Base-by-base conservation (phyloP, 2,113 vertebrate genomes). In the Cranoglanis bouderius region DNA sequence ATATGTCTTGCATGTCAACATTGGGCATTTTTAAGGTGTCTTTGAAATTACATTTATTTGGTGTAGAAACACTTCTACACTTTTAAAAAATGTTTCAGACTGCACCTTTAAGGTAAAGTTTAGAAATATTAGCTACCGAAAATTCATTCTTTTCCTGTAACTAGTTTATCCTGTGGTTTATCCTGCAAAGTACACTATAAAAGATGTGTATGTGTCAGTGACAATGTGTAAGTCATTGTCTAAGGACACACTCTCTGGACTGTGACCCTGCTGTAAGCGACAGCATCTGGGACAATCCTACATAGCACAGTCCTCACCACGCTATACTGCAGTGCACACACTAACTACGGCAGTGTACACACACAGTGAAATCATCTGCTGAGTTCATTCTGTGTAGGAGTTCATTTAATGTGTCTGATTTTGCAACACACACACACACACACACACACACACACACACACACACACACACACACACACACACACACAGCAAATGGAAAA, bases 341-440 rank as follows among this genome's bases (percentile, higher is more conserved):
- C 35, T n/a, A 43, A 43, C 85, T 40, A 26, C 59, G 16, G 53
- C 53, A 5, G 32, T 78, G 83, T 63, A 81, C 40, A 74, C 89
- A 83, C 77, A 61, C 12, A 51, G 7, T 67, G 83, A 84, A 67
- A 84, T 84, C 83, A 46, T 84, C 83, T 61, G 40, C 82, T 43
- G 82, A 40, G 57, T 65, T 84, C 57, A 18, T 63, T 65, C 82
- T 65, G 82, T 63, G 55, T 61, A 59, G 55, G 82, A 40, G 82
- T 61, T 84, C 21, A 9, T 84, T 63, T 84, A 84, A 63, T 43
- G 26, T 51, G 83, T 43, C 83, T 84, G 38, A 43, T 49, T 57
- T 74, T 7, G 49, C 49, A 0, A 65, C 32, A 55, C 49, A 72
- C 43, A 63, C 87, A 84, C 40, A 75, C 43, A 61, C 85, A 82